Conservation (phyloP, 2,797 vertebrate species). For the Acridotheres tristis region DNA sequence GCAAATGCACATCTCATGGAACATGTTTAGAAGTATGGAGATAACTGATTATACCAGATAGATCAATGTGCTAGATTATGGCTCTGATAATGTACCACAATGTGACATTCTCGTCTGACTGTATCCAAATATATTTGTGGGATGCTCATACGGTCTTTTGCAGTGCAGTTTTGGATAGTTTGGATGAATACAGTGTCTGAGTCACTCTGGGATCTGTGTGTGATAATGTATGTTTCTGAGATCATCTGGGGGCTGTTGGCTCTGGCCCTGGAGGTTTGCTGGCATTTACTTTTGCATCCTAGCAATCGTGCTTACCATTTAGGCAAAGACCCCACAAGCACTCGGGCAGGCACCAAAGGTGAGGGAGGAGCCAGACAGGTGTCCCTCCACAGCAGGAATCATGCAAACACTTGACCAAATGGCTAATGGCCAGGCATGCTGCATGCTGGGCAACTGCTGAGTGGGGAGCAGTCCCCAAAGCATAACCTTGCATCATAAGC, state of each 20-base stretch:
- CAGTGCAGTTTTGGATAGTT: background rate
- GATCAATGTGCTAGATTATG: background rate
- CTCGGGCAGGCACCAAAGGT: background rate
- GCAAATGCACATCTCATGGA: background rate
- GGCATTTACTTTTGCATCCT: background rate
- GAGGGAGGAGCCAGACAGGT: background rate
- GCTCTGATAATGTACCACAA: background rate
- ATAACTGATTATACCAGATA: background rate
- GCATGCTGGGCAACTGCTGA: background rate
- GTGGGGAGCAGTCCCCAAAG: background rate
- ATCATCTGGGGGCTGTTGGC: background rate
- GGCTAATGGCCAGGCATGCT: background rate
- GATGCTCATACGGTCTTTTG: background rate
- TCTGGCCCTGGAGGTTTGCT: background rate
- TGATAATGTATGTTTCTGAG: background rate
- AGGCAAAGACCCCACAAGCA: background rate
- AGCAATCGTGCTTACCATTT: background rate
- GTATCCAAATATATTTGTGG: background rate
- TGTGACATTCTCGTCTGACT: background rate
- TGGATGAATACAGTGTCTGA: background rate
- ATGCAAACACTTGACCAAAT: background rate
- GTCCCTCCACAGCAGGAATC: background rate
- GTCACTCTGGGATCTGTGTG: background rate
- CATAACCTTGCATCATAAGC: background rate
- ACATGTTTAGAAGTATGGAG: background rate